These are phyloP conservation scores for Holothuria scabra DNA, from an alignment of 53 echinoderm and acorn worm species.

Conservation along the genomic window DNA sequence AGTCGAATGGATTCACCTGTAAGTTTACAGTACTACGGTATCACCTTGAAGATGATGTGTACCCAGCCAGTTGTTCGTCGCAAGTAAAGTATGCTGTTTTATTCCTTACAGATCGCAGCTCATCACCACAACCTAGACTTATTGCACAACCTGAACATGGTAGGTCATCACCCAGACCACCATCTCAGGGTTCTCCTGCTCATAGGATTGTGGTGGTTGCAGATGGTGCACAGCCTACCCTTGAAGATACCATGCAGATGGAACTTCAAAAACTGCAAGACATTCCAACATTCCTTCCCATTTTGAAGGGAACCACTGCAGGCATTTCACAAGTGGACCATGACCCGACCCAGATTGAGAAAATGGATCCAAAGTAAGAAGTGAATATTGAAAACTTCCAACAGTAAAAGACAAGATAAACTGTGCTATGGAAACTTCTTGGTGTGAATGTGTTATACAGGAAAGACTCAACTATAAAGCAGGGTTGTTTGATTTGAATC, in stretches of 20 bases:
- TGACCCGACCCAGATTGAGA: constrained; percentile 86
- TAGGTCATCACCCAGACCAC: constrained; percentile 28
- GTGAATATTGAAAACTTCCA: no score
- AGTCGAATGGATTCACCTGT: no score
- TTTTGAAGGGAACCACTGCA: constrained; percentile 71
- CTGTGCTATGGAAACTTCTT: no score
- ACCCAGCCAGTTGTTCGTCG: not conserved
- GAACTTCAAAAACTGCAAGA: constrained; percentile 92
- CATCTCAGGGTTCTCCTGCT: constrained; percentile 61
- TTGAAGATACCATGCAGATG: constrained; percentile 66
- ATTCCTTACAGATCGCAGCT: constrained; percentile 58
- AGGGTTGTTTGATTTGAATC: no score
- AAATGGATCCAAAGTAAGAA: constrained; percentile 83
- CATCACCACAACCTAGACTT: constrained; percentile 34
- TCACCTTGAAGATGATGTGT: no score
- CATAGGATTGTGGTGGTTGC: constrained; percentile 88
- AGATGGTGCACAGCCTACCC: constrained; percentile 62
- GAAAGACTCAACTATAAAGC: no score
- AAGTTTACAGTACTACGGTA: no score
- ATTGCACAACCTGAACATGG: not conserved
- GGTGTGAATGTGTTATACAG: no score
- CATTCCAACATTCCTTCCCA: constrained; percentile 94
- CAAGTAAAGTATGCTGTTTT: not conserved
- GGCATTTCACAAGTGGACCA: constrained; percentile 73
- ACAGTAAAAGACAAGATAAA: no score